Evolutionary conservation across 2,888 invertebrate genomes (phyloP).

Genomic region (Andrena marginata): DNA sequence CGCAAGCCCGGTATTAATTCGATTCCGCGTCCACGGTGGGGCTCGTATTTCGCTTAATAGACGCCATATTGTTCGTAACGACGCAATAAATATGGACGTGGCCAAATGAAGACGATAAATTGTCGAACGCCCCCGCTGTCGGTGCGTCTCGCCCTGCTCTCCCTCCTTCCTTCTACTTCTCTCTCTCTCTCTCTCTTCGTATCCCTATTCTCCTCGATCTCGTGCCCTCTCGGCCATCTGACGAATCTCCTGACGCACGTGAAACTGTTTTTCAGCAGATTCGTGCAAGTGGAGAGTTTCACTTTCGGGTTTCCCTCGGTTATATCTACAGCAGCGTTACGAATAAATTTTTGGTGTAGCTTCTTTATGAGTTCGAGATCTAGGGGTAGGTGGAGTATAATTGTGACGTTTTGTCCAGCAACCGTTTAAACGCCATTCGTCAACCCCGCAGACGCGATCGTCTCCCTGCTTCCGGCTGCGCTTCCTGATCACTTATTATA

Average conservation of each 20-base stretch:
- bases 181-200: slow-evolving; percentile 32
- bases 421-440: slow-evolving; percentile 59
- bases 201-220: slow-evolving; percentile 5
- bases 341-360: no score
- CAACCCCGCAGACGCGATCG: slow-evolving; percentile 35
- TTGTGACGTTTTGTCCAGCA: background rate
- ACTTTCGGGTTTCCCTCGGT: background rate
- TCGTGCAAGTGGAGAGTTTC: background rate
- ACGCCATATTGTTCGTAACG: slow-evolving; percentile 83
- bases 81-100: slow-evolving; percentile 83
- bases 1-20: slow-evolving; percentile 76
- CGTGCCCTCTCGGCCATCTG: slow-evolving; percentile 21
- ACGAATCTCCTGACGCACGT: slow-evolving; percentile 20
- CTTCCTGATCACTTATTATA: slow-evolving; percentile 80
- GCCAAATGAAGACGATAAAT: slow-evolving; percentile 84
- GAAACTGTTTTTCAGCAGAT: background rate
- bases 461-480: slow-evolving; percentile 58
- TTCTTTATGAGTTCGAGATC: no score
- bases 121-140: slow-evolving; percentile 82
- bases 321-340: no score
- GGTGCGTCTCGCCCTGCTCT: slow-evolving; percentile 51
- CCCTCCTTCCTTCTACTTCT: slow-evolving; percentile 50
- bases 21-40: slow-evolving; percentile 73
- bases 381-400: background rate
- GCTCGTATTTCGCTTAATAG: slow-evolving; percentile 82